phyloP scores from a whole-genome alignment of 2,113 vertebrate species.

The Oriolus oriolus region DNA sequence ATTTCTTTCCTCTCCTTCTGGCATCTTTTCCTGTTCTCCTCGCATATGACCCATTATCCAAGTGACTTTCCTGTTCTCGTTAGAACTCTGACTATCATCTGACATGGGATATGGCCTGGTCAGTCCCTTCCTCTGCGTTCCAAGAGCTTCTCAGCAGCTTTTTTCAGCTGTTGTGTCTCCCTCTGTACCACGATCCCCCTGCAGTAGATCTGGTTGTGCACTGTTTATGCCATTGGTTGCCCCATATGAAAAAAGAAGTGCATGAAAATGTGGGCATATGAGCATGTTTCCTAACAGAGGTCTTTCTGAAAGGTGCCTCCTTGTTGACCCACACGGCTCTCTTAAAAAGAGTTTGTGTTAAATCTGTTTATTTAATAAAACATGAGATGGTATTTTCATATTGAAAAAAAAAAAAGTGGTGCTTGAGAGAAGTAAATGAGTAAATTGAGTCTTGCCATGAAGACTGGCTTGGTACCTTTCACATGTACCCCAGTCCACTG shows the following conservation, averaged over 20 bases:
- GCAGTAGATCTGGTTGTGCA: accelerated
- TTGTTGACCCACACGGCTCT: neutral
- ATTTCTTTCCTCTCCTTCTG: neutral
- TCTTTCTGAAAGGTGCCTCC: neutral
- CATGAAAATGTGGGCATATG: neutral
- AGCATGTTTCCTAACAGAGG: neutral
- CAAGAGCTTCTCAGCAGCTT: neutral
- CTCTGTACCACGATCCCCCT: neutral
- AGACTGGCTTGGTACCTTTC: neutral
- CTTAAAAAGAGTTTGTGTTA: neutral
- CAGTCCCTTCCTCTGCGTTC: neutral
- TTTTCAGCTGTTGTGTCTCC: neutral
- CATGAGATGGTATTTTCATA: neutral
- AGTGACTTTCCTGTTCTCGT: neutral
- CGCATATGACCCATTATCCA: accelerated
- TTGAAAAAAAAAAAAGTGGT: neutral
- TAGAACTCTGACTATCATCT: neutral
- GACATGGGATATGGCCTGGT: neutral
- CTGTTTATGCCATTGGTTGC: neutral
- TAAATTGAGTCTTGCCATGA: neutral
- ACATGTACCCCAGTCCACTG: neutral
- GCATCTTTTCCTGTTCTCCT: neutral
- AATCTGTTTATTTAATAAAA: neutral
- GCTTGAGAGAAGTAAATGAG: neutral
- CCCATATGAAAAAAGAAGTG: neutral